These are phyloP conservation scores for Aplocera efformata DNA, from an alignment of 2,888 invertebrate genomes.

Conservation along the genomic window DNA sequence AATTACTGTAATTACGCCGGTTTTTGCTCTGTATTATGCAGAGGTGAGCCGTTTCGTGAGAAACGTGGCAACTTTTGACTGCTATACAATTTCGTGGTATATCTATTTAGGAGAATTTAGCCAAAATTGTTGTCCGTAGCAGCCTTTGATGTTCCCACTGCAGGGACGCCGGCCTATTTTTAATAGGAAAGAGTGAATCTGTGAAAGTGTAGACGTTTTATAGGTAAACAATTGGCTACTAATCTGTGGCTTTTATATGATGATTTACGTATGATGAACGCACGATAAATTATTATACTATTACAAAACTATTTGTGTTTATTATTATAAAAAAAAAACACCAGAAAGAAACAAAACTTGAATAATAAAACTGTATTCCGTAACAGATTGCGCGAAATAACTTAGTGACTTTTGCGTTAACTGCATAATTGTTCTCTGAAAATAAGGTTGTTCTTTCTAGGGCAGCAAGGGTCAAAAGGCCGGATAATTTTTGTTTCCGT, in stretches of 20 bases:
- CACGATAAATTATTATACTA: too few relatives aligned
- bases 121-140: neutral
- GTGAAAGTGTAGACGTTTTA: too few relatives aligned
- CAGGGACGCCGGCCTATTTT: too few relatives aligned
- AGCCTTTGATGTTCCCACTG: too few relatives aligned
- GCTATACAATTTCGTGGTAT: conserved; percentile 7
- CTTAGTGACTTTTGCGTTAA: conserved; percentile 7
- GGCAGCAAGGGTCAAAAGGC: neutral
- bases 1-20: conserved; percentile 16
- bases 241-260: too few relatives aligned
- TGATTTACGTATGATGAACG: too few relatives aligned
- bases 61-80: conserved; percentile 4
- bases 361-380: conserved; percentile 3
- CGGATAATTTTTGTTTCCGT: too few relatives aligned
- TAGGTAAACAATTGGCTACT: too few relatives aligned
- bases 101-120: neutral
- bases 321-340: too few relatives aligned
- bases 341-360: neutral
- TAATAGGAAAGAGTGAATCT: too few relatives aligned
- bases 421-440: conserved; percentile 10
- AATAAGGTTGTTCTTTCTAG: neutral
- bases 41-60: conserved; percentile 7
- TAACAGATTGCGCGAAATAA: conserved; percentile 6
- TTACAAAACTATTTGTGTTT: too few relatives aligned
- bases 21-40: conserved; percentile 16